These are phyloP conservation scores for Sula dactylatra DNA, from an alignment of 2,113 vertebrate genomes.

Conservation along the genomic window DNA sequence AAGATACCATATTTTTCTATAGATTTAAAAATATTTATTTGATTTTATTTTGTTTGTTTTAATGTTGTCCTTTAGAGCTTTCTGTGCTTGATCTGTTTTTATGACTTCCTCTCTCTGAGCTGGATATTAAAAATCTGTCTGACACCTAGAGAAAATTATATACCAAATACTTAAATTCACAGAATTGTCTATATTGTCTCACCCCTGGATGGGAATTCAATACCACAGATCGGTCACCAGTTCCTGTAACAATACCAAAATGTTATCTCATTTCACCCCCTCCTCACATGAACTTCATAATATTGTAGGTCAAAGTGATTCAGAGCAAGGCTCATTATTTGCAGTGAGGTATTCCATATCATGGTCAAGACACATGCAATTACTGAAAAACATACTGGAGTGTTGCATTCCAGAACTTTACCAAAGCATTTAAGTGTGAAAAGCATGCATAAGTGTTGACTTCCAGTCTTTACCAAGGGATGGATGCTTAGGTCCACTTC, in stretches of 20 bases:
- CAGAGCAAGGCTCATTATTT: neutral
- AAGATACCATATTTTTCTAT: neutral
- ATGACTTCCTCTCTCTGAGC: neutral
- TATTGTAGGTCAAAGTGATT: neutral
- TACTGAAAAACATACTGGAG: neutral
- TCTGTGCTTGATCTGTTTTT: neutral
- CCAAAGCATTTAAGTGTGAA: neutral
- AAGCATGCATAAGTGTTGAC: neutral
- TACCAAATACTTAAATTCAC: neutral
- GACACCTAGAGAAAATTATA: neutral
- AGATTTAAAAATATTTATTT: neutral
- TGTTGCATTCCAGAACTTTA: neutral
- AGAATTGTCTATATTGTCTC: neutral
- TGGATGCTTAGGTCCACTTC: neutral
- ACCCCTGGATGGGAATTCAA: neutral
- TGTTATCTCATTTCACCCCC: neutral
- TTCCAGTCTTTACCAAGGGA: neutral
- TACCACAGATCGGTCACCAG: neutral
- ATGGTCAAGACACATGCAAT: neutral
- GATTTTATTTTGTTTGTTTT: neutral
- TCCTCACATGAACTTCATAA: neutral
- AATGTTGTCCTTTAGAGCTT: neutral
- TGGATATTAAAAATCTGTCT: neutral
- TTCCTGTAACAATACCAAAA: neutral
- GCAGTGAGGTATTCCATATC: neutral